These are phyloP conservation scores for Pediacus dermestoides DNA, from an alignment of 2,888 invertebrate species.

Conservation along the genomic window DNA sequence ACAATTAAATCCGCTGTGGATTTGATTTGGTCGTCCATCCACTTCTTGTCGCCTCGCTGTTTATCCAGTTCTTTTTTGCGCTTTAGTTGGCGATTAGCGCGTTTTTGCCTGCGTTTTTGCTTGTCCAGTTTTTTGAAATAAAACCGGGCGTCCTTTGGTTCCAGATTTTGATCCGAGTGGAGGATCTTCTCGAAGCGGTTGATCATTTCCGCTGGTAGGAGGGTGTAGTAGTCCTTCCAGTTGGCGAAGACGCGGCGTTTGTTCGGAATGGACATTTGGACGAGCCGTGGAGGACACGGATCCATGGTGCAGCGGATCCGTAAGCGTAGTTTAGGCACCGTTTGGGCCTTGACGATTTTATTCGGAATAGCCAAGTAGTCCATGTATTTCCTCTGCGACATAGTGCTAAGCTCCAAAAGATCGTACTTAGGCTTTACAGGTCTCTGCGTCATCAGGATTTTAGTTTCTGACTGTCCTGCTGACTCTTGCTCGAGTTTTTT, in stretches of 20 bases:
- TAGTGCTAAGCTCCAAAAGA: constrained; percentile 28
- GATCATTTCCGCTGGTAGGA: constrained; percentile 34
- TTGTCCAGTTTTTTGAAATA: constrained; percentile 40
- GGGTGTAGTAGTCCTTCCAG: constrained; percentile 35
- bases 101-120: constrained; percentile 26
- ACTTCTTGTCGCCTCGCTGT: constrained; percentile 23
- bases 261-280: constrained; percentile 37
- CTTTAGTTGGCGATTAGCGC: constrained; percentile 19
- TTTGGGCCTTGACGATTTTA: constrained; percentile 19
- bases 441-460: constrained; percentile 3
- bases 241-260: constrained; percentile 36
- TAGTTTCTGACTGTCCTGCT: not conserved
- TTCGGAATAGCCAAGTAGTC: constrained; percentile 32
- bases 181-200: constrained; percentile 37
- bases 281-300: constrained; percentile 38
- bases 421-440: constrained; percentile 19
- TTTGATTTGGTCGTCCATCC: constrained; percentile 26
- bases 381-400: constrained; percentile 36
- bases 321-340: not conserved
- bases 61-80: constrained; percentile 22
- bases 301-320: constrained; percentile 25
- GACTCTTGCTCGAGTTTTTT: constrained; percentile 8
- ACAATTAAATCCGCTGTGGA: constrained; percentile 28
- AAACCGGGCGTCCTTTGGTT: constrained; percentile 37
- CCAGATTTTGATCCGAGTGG: constrained; percentile 38